Evolutionary conservation across 2,888 invertebrate species (phyloP).

Genomic region (Archips crataeganus): DNA sequence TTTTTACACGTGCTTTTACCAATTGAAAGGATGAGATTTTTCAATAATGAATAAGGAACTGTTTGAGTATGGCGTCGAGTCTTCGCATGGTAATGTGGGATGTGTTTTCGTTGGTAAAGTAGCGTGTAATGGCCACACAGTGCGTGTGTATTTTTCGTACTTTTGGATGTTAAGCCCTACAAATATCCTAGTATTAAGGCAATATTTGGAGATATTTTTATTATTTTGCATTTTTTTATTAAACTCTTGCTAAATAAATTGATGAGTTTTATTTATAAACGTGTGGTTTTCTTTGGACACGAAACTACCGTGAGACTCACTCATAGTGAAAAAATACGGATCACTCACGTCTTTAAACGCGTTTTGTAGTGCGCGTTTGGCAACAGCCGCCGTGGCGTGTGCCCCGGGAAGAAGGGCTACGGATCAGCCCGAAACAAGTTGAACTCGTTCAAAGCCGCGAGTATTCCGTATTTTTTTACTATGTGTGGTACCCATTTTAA

Average conservation of each 20-base stretch:
- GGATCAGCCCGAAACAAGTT: too few relatives aligned
- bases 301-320: too few relatives aligned
- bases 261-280: constrained; percentile 55
- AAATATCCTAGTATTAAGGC: constrained; percentile 80
- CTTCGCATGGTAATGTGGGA: not conserved
- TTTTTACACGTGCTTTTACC: constrained; percentile 13
- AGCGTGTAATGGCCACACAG: constrained; percentile 40
- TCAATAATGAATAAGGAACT: not conserved
- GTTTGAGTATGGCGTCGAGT: not conserved
- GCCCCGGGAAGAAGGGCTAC: too few relatives aligned
- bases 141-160: constrained; percentile 75
- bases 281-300: not conserved
- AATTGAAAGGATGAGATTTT: constrained; percentile 16
- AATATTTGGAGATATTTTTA: constrained; percentile 85
- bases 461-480: too few relatives aligned
- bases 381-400: too few relatives aligned
- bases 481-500: too few relatives aligned
- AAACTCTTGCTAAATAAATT: constrained; percentile 82
- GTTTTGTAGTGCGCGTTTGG: too few relatives aligned
- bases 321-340: too few relatives aligned
- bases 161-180: constrained; percentile 74
- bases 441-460: too few relatives aligned
- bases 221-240: constrained; percentile 86
- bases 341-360: too few relatives aligned
- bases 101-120: constrained; percentile 22